Evolutionary conservation across 2,113 vertebrate species (phyloP).

Genomic region (Chaenocephalus aceratus): DNA sequence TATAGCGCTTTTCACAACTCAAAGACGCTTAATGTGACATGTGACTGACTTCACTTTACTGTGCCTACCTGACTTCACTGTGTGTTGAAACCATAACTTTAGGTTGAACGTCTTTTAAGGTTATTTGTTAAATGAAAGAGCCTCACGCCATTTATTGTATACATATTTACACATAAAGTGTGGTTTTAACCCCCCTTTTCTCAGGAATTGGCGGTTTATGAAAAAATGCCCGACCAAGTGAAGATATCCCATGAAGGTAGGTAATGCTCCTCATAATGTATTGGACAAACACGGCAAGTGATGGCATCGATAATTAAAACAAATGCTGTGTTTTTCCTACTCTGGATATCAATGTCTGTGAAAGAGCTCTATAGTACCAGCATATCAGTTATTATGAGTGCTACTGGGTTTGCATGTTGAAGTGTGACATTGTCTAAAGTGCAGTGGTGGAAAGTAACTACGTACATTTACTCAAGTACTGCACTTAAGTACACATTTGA

Average conservation of each 20-base stretch:
- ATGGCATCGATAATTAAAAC: too few species aligned
- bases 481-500: too few species aligned
- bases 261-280: slow-evolving; percentile 42
- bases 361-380: too few species aligned
- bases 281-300: too few species aligned
- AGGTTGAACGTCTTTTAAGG: neutral
- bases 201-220: slow-evolving; percentile 83
- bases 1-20: too few species aligned
- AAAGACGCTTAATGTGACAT: too few species aligned
- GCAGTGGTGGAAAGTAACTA: too few species aligned
- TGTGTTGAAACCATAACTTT: neutral
- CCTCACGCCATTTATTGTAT: neutral
- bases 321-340: neutral
- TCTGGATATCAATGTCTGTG: neutral
- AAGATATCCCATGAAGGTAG: slow-evolving; percentile 83
- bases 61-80: neutral
- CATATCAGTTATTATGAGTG: too few species aligned
- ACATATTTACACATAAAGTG: neutral
- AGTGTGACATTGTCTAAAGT: neutral
- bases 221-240: slow-evolving; percentile 82
- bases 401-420: neutral
- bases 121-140: neutral
- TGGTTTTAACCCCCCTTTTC: neutral
- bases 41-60: neutral
- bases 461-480: too few species aligned